Percentiles rank a stretch among this genome's conserved stretches.
Evolutionary conservation across 2,888 invertebrate species (phyloP).

Genomic region (Trilocha varians): DNA sequence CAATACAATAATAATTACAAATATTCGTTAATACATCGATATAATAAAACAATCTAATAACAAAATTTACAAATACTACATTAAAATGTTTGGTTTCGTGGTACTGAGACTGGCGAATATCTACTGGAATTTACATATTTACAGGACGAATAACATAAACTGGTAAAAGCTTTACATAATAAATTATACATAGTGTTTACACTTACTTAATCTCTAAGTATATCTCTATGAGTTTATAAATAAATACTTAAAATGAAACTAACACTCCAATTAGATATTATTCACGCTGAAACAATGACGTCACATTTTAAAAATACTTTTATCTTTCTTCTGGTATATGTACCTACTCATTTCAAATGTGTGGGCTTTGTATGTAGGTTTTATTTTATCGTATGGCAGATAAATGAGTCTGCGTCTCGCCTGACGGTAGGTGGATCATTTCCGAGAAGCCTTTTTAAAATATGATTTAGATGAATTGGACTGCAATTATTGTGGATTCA

Average conservation of each 20-base stretch:
- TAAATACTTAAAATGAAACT: conserved; percentile 42
- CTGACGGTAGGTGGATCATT: no score
- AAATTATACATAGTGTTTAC: conserved; percentile 23
- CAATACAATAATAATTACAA: conserved; percentile 40
- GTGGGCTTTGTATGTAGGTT: no score
- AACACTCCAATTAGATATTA: conserved; percentile 4
- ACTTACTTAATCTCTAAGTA: conserved; percentile 3
- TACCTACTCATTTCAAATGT: no score
- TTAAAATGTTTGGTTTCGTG: conserved; percentile 70
- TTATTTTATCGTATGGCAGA: no score
- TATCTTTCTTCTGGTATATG: no score
- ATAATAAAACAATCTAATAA: conserved; percentile 55
- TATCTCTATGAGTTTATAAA: conserved; percentile 46
- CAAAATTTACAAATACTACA: conserved; percentile 65
- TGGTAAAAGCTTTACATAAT: conserved; percentile 47
- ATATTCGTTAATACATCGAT: conserved; percentile 37
- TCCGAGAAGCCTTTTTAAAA: no score
- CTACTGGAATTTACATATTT: conserved; percentile 71
- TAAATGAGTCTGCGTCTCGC: no score
- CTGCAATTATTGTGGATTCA: neutral
- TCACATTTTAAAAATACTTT: no score
- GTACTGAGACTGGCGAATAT: conserved; percentile 65
- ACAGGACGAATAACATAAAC: conserved; percentile 55
- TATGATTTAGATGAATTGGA: no score
- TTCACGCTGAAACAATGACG: no score